Base-by-base conservation (phyloP, 2,888 invertebrate genomes). In the Synergus umbraculus region DNA sequence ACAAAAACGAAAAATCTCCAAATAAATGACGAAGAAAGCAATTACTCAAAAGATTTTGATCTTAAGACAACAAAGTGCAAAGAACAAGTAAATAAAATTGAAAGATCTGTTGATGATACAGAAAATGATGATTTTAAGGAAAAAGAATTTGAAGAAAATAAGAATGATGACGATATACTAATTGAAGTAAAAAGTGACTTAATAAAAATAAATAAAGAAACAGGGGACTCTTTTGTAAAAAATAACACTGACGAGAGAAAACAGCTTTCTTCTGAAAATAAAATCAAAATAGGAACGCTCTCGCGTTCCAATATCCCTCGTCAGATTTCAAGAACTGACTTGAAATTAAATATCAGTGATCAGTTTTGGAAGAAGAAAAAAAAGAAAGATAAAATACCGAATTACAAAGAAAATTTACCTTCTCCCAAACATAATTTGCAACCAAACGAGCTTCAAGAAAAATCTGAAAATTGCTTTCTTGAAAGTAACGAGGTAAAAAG, bases 1-100 rank as follows among this genome's bases (percentile, higher is more conserved):
- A 8, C 80, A 80, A 58, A 67, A 64, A 54, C 58, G 80, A 79
- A 69, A 80, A 81, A 79, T 76, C 13, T 79, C 22, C 15, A 37
- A 37, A 76, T 10, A 65, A 22, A 29, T 13, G 18, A 12, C 12
- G 12, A 76, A 43, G 43, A 77, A 73, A 65, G 29, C 63, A 60
- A 44, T 15, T 4, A 5, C 49, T 49, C 15, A 77, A 64, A 46
- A 18, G 60, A 2, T 58, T 9, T 18, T 58, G 8, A 58, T 58
- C 58, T 10, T 58, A n/a, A 18, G 58, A 1, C n/a, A 58, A 10
- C 0, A 18, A 18, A 18, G 18, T 18, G 18, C 58, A 49, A 49
- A 37, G 49, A 69, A 37, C 37, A 37, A 13, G 13, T 22, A 46
- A 22, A 46, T 44, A 29, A 46, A 46, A 22, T 22, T 69, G 22